Conservation (phyloP, 2,797 vertebrate genomes). For the Tenualosa thibaudeaui region DNA sequence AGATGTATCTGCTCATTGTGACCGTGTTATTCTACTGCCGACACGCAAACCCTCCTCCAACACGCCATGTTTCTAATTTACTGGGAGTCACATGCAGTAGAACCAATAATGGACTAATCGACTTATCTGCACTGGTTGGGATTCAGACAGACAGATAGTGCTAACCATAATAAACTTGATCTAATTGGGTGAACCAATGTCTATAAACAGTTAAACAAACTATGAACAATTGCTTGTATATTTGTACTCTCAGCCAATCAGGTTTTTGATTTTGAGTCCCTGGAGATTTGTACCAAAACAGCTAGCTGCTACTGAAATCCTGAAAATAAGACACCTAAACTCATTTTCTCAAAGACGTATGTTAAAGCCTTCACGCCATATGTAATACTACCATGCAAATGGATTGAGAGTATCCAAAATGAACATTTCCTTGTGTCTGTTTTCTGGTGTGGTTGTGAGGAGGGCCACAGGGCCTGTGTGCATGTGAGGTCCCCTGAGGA, state of each 20-base stretch:
- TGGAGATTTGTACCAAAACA: neutral
- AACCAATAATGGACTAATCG: neutral
- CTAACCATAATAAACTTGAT: constrained; percentile 10
- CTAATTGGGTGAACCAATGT: neutral
- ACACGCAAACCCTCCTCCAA: constrained; percentile 1
- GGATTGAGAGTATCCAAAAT: neutral
- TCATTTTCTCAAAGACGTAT: neutral
- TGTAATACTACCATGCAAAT: neutral
- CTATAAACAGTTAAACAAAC: neutral
- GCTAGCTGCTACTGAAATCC: neutral
- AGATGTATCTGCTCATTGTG: neutral
- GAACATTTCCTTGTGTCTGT: neutral
- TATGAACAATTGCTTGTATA: neutral
- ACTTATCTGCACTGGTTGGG: neutral
- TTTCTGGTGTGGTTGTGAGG: neutral
- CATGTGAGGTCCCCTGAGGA: neutral
- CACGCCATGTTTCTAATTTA: constrained; percentile 11
- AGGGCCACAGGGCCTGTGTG: neutral
- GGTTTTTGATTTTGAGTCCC: neutral
- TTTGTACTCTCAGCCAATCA: neutral
- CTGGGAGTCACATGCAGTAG: neutral
- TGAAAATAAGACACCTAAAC: neutral
- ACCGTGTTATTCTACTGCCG: neutral
- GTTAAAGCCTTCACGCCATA: neutral
- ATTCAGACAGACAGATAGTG: neutral